Evolutionary conservation across 1,140 invertebrate species (phyloP).

Genomic region (Achroia grisella): DNA sequence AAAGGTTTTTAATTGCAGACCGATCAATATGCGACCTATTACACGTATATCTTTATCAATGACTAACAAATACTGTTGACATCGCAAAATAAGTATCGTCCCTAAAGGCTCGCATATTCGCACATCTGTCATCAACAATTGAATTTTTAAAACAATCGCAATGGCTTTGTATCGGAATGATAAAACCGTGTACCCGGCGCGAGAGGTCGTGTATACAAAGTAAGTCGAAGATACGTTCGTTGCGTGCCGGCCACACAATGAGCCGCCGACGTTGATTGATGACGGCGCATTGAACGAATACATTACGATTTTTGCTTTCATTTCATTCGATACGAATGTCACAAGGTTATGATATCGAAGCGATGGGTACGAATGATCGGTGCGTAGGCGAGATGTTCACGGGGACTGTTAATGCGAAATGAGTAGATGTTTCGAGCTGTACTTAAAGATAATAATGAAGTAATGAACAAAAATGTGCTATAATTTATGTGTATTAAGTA

Average conservation of each 20-base stretch:
- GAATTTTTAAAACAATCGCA: too few species aligned
- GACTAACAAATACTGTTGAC: slow-evolving; percentile 5
- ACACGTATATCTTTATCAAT: too few species aligned
- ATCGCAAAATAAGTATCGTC: too few species aligned
- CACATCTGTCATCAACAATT: too few species aligned
- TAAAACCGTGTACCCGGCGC: slow-evolving; percentile 34
- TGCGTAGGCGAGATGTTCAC: slow-evolving; percentile 12
- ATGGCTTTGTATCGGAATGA: slow-evolving; percentile 19
- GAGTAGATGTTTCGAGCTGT: neutral
- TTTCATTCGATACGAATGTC: slow-evolving; percentile 70
- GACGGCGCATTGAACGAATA: slow-evolving; percentile 66
- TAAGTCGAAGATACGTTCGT: slow-evolving; percentile 35
- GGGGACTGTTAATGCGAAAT: neutral
- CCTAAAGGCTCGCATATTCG: too few species aligned
- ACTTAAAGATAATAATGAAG: neutral
- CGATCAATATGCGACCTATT: too few species aligned
- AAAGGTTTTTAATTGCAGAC: too few species aligned
- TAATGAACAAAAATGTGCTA: too few species aligned
- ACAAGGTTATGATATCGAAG: slow-evolving; percentile 69
- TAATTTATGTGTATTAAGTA: too few species aligned
- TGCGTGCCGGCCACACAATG: slow-evolving; percentile 70
- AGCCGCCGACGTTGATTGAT: slow-evolving; percentile 67
- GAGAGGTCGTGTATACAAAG: too few species aligned
- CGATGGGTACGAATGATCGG: slow-evolving; percentile 29
- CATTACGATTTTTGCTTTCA: slow-evolving; percentile 73